A percentile compares a stretch with the other conserved stretches of the same genome.
Evolutionary conservation across 2,888 invertebrate genomes (phyloP).

Genomic region (Andricus quercusramuli): DNA sequence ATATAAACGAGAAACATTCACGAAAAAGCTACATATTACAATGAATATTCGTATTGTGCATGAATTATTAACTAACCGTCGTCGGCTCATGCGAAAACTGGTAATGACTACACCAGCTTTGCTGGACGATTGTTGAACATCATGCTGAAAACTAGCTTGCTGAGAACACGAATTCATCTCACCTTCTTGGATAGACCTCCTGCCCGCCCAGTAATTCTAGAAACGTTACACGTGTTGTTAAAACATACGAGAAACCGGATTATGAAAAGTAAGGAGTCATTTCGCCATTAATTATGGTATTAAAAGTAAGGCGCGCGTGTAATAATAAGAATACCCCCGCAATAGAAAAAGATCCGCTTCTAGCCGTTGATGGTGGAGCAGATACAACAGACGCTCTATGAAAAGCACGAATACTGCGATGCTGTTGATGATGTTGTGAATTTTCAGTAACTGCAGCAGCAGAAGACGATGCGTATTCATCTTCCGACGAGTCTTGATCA

Average conservation of each 20-base stretch:
- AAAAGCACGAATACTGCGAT: conserved; percentile 54
- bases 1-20: neutral
- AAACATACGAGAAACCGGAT: no score
- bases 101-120: conserved; percentile 95
- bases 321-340: conserved; percentile 55
- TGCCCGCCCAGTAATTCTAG: conserved; percentile 79
- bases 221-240: conserved; percentile 45
- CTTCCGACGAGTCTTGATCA: conserved; percentile 58
- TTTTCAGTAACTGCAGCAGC: conserved; percentile 46
- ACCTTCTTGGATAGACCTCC: conserved; percentile 79
- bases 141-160: conserved; percentile 66
- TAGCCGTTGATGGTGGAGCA: conserved; percentile 64
- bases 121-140: conserved; percentile 67
- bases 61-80: conserved; percentile 82
- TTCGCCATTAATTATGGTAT: no score
- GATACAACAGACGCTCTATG: conserved; percentile 70
- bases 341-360: conserved; percentile 69
- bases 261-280: no score
- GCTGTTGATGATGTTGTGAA: conserved; percentile 47
- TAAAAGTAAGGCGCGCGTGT: no score
- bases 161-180: conserved; percentile 63
- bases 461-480: conserved; percentile 53
- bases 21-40: neutral
- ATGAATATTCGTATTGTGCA: neutral
- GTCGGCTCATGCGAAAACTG: conserved; percentile 91